Conservation (phyloP, 1,140 invertebrate genomes). For the Ditylenchus dipsaci region DNA sequence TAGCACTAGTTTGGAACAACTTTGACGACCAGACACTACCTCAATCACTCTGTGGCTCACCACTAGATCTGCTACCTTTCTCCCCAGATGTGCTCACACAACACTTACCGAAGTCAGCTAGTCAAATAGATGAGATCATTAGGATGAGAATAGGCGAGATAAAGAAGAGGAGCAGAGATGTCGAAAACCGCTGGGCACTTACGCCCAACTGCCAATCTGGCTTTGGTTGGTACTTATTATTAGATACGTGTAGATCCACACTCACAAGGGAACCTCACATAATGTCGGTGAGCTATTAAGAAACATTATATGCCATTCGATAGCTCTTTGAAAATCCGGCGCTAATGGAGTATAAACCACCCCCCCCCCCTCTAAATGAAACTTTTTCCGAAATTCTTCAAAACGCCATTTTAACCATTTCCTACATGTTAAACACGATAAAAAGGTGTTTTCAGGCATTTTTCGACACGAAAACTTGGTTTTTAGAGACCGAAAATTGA, state of each 20-base stretch:
- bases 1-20: slow-evolving; percentile 43
- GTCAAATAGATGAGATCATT: slow-evolving; percentile 21
- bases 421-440: too few species aligned
- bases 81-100: slow-evolving; percentile 20
- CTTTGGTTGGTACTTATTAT: slow-evolving; percentile 32
- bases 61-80: slow-evolving; percentile 37
- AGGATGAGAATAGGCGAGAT: slow-evolving; percentile 36
- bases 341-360: too few species aligned
- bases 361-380: too few species aligned
- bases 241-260: neutral
- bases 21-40: slow-evolving; percentile 24
- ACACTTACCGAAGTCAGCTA: slow-evolving; percentile 30
- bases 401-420: too few species aligned
- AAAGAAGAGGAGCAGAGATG: slow-evolving; percentile 27
- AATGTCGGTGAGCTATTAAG: too few species aligned
- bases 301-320: too few species aligned
- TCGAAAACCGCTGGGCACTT: slow-evolving; percentile 45
- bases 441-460: too few species aligned
- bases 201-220: slow-evolving; percentile 34
- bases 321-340: too few species aligned
- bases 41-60: slow-evolving; percentile 43
- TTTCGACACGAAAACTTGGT: too few species aligned
- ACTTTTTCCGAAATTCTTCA: too few species aligned
- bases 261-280: too few species aligned
- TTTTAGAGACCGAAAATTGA: too few species aligned